These are phyloP conservation scores for Charaxes varanes DNA, from an alignment of 1,140 invertebrate genomes.

Conservation along the genomic window DNA sequence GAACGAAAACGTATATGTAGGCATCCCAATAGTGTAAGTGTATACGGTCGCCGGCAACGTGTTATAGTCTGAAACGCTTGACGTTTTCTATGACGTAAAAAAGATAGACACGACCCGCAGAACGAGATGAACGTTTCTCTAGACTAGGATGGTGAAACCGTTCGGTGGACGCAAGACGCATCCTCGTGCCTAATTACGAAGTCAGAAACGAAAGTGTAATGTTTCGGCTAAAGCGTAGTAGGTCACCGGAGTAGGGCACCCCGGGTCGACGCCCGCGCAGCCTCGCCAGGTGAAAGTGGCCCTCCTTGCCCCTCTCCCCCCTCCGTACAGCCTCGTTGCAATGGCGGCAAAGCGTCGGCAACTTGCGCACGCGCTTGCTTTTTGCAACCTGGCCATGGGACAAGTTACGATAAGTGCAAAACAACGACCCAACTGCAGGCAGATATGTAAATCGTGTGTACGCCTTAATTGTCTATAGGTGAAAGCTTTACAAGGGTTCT, in stretches of 20 bases:
- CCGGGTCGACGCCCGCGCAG: constrained; percentile 69
- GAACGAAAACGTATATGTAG: too few relatives aligned
- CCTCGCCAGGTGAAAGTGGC: constrained; percentile 69
- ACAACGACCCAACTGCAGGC: constrained; percentile 47
- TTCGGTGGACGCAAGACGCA: constrained; percentile 39
- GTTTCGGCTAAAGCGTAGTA: constrained; percentile 61
- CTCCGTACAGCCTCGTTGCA: constrained; percentile 39
- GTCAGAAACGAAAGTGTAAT: constrained; percentile 69
- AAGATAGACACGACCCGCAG: too few relatives aligned
- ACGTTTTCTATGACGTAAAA: too few relatives aligned
- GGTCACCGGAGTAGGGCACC: constrained; percentile 69
- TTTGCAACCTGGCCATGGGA: constrained; percentile 70
- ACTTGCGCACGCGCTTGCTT: constrained; percentile 63
- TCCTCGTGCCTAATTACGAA: constrained; percentile 57
- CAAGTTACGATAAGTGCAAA: constrained; percentile 64
- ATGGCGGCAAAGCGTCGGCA: constrained; percentile 44
- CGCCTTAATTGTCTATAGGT: constrained; percentile 53
- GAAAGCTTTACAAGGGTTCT: too few relatives aligned
- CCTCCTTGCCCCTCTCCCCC: constrained; percentile 48
- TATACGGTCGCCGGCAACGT: too few relatives aligned
- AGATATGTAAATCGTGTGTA: constrained; percentile 55
- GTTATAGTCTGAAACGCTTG: too few relatives aligned
- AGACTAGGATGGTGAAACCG: constrained; percentile 40
- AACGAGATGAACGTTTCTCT: constrained; percentile 30
- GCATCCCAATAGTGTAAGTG: too few relatives aligned